Conservation (phyloP, 2,797 vertebrate genomes). For the Falco naumanni region DNA sequence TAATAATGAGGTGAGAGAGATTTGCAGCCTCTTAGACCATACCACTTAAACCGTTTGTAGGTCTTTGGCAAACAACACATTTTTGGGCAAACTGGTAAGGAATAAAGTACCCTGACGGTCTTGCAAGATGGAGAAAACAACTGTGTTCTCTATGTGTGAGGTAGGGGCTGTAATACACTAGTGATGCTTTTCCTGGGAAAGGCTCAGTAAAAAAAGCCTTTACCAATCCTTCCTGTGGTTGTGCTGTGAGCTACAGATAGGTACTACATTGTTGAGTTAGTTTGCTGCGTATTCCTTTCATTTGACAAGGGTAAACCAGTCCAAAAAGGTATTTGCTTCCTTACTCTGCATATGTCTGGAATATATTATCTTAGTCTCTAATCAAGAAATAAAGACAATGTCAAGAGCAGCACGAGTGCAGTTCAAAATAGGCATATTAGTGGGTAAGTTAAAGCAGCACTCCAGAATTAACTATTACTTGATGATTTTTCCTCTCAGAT, state of each 20-base stretch:
- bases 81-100: not conserved
- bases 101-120: not conserved
- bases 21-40: slow-evolving; percentile 37
- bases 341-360: not conserved
- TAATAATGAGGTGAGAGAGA: slow-evolving; percentile 54
- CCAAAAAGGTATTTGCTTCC: not conserved
- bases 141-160: not conserved
- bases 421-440: not conserved
- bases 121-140: not conserved
- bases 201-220: not conserved
- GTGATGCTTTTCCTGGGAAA: not conserved
- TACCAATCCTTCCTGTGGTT: not conserved
- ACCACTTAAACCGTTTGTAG: not conserved
- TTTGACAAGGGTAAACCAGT: not conserved
- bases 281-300: not conserved
- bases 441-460: not conserved
- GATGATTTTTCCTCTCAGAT: not conserved
- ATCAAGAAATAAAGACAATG: not conserved
- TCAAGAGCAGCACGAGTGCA: not conserved
- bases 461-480: not conserved
- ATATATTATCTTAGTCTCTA: not conserved
- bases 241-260: not conserved
- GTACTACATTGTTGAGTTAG: not conserved
- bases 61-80: not conserved
- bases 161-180: not conserved